A percentile compares a stretch with the other conserved stretches of the same genome.
Evolutionary conservation across 2,113 vertebrate genomes (phyloP).

Genomic region (Asarcornis scutulata): DNA sequence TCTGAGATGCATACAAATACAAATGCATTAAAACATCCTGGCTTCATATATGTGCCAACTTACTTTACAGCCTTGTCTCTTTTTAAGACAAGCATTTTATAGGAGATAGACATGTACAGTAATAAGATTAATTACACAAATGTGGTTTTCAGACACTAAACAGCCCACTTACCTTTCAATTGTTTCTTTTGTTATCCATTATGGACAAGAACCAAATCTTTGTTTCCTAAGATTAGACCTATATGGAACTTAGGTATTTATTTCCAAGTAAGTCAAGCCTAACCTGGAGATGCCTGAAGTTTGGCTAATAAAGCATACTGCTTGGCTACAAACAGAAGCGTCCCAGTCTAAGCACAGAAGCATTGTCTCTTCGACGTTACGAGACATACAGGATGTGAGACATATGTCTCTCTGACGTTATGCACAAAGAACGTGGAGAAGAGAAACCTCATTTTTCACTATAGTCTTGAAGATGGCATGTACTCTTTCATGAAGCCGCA

Average conservation of each 20-base stretch:
- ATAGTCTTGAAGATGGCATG: neutral
- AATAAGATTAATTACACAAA: neutral
- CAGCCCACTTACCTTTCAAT: neutral
- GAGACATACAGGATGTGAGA: neutral
- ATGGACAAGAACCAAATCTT: neutral
- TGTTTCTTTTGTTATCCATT: neutral
- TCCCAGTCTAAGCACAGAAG: neutral
- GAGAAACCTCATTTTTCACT: neutral
- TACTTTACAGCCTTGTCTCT: conserved; percentile 11
- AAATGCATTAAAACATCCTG: neutral
- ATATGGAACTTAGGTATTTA: neutral
- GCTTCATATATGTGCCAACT: neutral
- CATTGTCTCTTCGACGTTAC: neutral
- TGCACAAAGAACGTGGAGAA: neutral
- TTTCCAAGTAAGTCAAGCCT: neutral
- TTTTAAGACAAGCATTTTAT: conserved; percentile 13
- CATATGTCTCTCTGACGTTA: neutral
- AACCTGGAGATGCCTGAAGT: neutral
- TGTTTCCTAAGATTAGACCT: neutral
- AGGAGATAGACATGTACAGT: neutral
- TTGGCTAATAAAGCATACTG: neutral
- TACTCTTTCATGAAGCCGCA: neutral
- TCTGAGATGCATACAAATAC: neutral
- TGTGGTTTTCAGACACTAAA: neutral
- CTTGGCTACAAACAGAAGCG: neutral